Conservation (phyloP, 2,888 invertebrate species). For the Drosophila birchii region DNA sequence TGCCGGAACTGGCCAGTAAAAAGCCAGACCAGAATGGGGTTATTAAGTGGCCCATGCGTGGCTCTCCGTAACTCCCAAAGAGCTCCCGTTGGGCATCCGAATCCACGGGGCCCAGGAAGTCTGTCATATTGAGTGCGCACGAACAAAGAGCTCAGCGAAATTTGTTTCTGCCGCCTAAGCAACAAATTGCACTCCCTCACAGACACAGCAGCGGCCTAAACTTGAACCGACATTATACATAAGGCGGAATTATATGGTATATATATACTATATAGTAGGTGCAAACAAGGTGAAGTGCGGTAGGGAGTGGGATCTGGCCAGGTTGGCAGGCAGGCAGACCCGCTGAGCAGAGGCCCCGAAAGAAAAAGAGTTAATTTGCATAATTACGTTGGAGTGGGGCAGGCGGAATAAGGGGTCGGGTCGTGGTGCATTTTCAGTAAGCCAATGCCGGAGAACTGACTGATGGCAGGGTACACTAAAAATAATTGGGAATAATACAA, state of each 20-base stretch:
- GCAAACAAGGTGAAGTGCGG: conserved; percentile 13
- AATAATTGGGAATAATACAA: background rate
- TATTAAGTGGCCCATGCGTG: conserved; percentile 42
- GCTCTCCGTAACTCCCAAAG: conserved; percentile 20
- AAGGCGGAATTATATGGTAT: conserved; percentile 62
- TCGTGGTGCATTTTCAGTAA: conserved; percentile 56
- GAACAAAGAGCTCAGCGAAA: conserved; percentile 66
- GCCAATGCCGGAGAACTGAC: conserved; percentile 42
- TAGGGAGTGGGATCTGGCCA: background rate
- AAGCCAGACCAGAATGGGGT: conserved; percentile 11
- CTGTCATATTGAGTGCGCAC: conserved; percentile 75
- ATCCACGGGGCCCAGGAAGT: conserved; percentile 35
- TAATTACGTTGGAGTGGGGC: conserved; percentile 63
- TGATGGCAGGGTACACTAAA: conserved; percentile 10
- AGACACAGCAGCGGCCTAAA: conserved; percentile 47
- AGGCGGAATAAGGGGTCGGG: conserved; percentile 33
- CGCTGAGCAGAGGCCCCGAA: conserved; percentile 79
- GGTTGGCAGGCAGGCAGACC: conserved; percentile 31
- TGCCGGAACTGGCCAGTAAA: conserved; percentile 43
- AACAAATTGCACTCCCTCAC: conserved; percentile 72
- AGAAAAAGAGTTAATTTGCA: conserved; percentile 77
- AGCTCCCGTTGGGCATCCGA: conserved; percentile 22
- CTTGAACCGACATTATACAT: conserved; percentile 72
- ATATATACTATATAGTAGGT: conserved; percentile 38
- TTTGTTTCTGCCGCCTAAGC: conserved; percentile 61